phyloP scores from a whole-genome alignment of 2,113 vertebrate genomes.

The Cyrtonyx montezumae region DNA sequence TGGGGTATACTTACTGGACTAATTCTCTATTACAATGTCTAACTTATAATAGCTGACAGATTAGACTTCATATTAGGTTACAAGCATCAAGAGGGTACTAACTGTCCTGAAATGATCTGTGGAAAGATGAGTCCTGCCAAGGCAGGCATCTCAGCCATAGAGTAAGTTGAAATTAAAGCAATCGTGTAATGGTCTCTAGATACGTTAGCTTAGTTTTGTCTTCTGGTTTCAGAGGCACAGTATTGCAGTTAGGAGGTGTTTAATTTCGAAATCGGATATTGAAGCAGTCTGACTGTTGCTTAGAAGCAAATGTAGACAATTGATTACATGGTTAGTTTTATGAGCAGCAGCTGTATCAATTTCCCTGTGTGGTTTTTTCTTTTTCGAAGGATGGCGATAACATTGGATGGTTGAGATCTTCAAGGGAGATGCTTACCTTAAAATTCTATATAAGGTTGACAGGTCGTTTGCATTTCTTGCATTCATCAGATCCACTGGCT shows the following conservation, averaged over 20 bases:
- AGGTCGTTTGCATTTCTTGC: background rate
- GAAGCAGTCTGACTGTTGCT: background rate
- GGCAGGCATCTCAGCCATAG: background rate
- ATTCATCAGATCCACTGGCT: background rate
- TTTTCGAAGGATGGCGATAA: background rate
- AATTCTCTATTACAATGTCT: background rate
- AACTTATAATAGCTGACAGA: conserved; percentile 21
- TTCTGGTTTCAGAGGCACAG: background rate
- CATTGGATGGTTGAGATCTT: background rate
- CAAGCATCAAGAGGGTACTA: background rate
- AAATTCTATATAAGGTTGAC: background rate
- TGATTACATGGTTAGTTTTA: background rate
- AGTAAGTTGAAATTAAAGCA: background rate
- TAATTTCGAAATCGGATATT: background rate
- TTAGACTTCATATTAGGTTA: conserved; percentile 32
- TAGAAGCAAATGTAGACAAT: background rate
- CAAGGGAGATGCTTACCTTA: background rate
- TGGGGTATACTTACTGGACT: background rate
- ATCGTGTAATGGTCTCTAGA: background rate
- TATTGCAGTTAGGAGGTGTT: background rate
- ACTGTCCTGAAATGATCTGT: conserved; percentile 6
- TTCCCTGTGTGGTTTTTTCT: background rate
- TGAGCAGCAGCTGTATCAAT: background rate
- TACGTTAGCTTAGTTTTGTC: background rate
- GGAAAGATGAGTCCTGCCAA: conserved; percentile 15